Conservation (phyloP, 1,140 invertebrate species). For the Tetramorium parvispinum region DNA sequence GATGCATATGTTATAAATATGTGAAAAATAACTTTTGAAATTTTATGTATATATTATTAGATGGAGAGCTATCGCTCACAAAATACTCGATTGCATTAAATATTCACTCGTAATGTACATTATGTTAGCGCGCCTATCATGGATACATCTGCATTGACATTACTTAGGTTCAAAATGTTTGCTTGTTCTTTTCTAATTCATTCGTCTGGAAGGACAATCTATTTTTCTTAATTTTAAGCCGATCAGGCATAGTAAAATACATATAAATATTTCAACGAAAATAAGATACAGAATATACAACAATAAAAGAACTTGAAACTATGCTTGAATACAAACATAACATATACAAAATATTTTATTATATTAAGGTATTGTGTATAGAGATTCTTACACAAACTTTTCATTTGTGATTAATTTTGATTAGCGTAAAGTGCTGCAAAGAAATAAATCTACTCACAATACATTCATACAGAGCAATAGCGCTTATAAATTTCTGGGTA, state of each 20-base stretch:
- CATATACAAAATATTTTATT: neutral
- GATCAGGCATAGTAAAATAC: too few relatives aligned
- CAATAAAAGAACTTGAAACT: neutral
- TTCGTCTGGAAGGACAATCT: too few relatives aligned
- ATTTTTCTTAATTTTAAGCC: too few relatives aligned
- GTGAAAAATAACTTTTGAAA: neutral
- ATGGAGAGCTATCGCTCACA: neutral
- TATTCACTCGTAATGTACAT: neutral
- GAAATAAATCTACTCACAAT: neutral
- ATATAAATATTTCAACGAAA: too few relatives aligned
- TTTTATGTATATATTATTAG: constrained; percentile 4
- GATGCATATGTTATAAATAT: neutral
- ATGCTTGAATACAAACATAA: too few relatives aligned
- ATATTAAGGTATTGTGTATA: too few relatives aligned
- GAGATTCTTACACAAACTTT: neutral
- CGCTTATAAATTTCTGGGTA: neutral
- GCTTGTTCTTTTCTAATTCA: too few relatives aligned
- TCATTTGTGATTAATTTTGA: neutral
- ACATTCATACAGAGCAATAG: neutral
- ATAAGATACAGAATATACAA: too few relatives aligned
- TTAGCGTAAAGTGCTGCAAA: neutral
- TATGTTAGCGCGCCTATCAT: neutral
- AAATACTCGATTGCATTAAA: neutral
- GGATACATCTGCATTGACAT: neutral
- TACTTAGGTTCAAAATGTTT: neutral